phyloP scores from a whole-genome alignment of 2,113 vertebrate genomes.

The Vidua chalybeata region DNA sequence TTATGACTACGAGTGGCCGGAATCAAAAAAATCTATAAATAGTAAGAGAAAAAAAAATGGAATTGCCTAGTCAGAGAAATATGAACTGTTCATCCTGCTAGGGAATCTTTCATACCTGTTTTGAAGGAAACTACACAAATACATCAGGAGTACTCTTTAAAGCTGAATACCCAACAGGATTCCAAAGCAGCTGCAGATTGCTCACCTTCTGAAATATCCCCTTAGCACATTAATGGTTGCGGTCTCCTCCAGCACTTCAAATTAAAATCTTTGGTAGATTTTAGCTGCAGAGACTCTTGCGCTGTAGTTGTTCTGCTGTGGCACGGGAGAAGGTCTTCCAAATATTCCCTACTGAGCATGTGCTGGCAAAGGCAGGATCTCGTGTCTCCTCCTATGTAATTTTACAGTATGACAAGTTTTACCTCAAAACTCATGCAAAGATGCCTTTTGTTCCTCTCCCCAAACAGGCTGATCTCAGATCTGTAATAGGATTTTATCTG shows the following conservation, averaged over 20 bases:
- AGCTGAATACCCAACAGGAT: slow-evolving; percentile 1
- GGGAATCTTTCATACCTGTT: background rate
- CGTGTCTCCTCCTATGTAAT: background rate
- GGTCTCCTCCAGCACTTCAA: slow-evolving; percentile 21
- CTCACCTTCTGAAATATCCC: background rate
- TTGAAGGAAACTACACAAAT: background rate
- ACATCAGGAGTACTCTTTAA: slow-evolving; percentile 27
- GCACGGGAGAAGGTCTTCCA: background rate
- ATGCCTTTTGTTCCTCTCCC: background rate
- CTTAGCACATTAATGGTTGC: background rate
- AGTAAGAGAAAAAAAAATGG: background rate
- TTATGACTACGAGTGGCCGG: background rate
- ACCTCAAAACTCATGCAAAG: background rate
- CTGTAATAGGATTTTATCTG: slow-evolving; percentile 39
- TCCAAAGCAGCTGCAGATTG: background rate
- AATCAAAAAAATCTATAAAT: slow-evolving; percentile 19
- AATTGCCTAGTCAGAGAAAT: background rate
- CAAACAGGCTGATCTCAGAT: background rate
- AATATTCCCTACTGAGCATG: background rate
- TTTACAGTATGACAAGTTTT: background rate
- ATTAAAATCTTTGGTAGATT: slow-evolving; percentile 57
- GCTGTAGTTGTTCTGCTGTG: background rate
- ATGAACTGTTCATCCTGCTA: background rate
- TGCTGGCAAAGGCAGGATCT: background rate
- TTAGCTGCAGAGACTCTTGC: background rate